Evolutionary conservation across 2,797 vertebrate species (phyloP), one percentile per base, ranked within the genome.

Genomic region (Scleropages formosus): DNA sequence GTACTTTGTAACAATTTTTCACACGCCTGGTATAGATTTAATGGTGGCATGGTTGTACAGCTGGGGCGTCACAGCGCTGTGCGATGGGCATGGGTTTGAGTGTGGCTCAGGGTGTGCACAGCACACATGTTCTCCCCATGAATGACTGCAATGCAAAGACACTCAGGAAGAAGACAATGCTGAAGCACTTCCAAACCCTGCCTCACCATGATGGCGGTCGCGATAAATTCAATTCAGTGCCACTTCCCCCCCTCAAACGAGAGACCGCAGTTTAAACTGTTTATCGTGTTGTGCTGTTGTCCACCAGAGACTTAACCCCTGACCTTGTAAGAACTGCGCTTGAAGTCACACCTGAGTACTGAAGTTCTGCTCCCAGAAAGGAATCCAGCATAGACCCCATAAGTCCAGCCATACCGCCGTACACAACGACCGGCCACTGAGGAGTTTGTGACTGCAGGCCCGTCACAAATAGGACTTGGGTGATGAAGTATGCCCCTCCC

Each of bases 311-410:
- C 16, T 16, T 16, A 9, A 16, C n/a, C n/a, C n/a, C n/a, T n/a
- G n/a, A n/a, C n/a, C n/a, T n/a, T n/a, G n/a, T 16, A 9, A 16
- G 16, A 53, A 20, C 15, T 4, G 10, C 61, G n/a, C 20, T 18
- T 22, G 10, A n/a, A 22, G 61, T 9, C 26, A 76, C 78, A 97
- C 97, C 97, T 13, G 95, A 95, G 80, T 95, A 99, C 60, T 99
- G 97, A 95, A 98, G 94, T 0, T 94, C 93, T 64, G 97, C 96
- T 66, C 97, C 97, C 78, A 99, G 90, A 79, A 95, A 93, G 0
- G 97, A 99, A 87, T 99, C 97, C 72, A 98, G 82, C 84, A 97
- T 27, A 0, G 97, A 99, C 4, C 97, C 97, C 46, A 96, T 56
- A 10, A 99, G 87, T 8, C 97, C 97, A 8, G 96, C 96, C 79